These are phyloP conservation scores for Apteryx mantelli DNA, from an alignment of 2,113 vertebrate genomes.

Conservation along the genomic window DNA sequence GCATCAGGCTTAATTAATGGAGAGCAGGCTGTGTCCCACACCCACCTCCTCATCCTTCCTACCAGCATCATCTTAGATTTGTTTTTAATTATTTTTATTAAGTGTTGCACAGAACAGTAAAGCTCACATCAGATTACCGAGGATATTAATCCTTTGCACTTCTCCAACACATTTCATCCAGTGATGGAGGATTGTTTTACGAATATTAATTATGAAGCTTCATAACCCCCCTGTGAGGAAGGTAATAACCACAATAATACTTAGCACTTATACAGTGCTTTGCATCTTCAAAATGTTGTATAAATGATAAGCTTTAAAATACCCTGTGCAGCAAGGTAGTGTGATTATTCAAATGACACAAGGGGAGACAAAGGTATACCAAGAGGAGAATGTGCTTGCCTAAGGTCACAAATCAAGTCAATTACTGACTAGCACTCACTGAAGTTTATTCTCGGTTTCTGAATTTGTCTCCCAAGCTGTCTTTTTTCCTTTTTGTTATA, in stretches of 20 bases:
- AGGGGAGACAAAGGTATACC: neutral
- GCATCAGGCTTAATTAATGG: slow-evolving; percentile 10
- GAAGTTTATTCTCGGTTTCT: neutral
- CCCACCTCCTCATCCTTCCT: slow-evolving; percentile 17
- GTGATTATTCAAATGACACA: neutral
- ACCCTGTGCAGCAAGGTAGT: neutral
- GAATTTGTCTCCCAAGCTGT: neutral
- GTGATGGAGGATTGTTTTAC: slow-evolving; percentile 52
- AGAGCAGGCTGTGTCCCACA: neutral
- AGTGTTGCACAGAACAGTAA: slow-evolving; percentile 35
- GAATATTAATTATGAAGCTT: slow-evolving; percentile 57
- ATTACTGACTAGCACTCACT: neutral
- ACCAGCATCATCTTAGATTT: slow-evolving; percentile 26
- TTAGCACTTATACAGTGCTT: slow-evolving; percentile 15
- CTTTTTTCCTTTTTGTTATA: neutral
- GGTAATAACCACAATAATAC: slow-evolving; percentile 54
- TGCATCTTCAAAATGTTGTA: slow-evolving; percentile 36
- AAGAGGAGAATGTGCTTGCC: neutral
- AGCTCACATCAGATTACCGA: slow-evolving; percentile 54
- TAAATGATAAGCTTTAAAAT: slow-evolving; percentile 28
- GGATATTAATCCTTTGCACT: slow-evolving; percentile 62
- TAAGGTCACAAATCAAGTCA: neutral
- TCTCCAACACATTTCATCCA: neutral
- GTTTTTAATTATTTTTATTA: slow-evolving; percentile 60
- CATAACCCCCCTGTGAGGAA: slow-evolving; percentile 41